These are phyloP conservation scores for Scleropages formosus DNA, from an alignment of 2,797 vertebrate genomes.

Conservation along the genomic window DNA sequence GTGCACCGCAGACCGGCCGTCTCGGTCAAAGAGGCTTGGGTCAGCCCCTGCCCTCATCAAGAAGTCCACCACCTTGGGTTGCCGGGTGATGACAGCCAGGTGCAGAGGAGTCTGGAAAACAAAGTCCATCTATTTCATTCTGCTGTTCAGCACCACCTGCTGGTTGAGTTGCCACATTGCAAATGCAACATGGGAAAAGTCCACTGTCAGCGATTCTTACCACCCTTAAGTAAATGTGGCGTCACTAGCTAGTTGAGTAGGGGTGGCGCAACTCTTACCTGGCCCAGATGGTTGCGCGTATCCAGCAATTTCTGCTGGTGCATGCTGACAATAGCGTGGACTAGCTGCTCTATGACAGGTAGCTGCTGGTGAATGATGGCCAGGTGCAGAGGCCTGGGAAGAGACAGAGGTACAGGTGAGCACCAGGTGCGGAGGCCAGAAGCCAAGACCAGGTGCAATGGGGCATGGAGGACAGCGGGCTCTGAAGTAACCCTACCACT, in stretches of 20 bases:
- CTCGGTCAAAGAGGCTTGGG: conserved; percentile 78
- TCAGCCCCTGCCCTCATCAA: conserved; percentile 80
- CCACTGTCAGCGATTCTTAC: background rate
- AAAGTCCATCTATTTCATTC: background rate
- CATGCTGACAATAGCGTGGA: conserved; percentile 76
- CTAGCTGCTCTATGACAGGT: conserved; percentile 79
- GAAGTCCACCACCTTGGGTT: conserved; percentile 77
- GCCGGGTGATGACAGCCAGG: conserved; percentile 87
- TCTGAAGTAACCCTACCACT: no score
- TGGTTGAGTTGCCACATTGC: background rate
- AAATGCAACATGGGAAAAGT: background rate
- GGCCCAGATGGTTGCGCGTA: conserved; percentile 80
- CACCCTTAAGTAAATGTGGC: no score
- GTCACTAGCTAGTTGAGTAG: background rate
- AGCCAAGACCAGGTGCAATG: background rate
- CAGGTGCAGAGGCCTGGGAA: conserved; percentile 85
- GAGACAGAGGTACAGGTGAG: background rate
- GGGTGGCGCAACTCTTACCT: conserved; percentile 62
- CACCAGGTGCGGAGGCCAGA: background rate
- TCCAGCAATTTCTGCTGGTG: conserved; percentile 77
- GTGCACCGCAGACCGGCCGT: conserved; percentile 84
- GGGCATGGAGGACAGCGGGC: no score
- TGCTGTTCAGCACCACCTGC: background rate
- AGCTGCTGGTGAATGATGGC: conserved; percentile 90
- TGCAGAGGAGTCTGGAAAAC: conserved; percentile 82